Conservation (phyloP, 2,113 vertebrate species). For the Zosterops borbonicus region DNA sequence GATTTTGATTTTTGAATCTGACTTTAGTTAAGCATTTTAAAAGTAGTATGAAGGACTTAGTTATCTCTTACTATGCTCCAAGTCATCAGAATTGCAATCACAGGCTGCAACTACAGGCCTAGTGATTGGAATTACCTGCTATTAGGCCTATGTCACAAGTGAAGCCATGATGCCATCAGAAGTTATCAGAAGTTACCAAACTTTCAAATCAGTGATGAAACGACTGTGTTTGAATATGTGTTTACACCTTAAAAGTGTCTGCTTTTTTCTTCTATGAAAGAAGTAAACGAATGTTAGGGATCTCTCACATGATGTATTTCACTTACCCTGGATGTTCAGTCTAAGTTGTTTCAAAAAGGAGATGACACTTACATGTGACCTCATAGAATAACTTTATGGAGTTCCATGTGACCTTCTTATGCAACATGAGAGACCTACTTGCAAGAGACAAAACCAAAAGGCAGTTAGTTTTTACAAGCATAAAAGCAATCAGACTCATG, state of each 20-base stretch:
- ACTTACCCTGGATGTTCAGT: not conserved
- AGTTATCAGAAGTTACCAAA: not conserved
- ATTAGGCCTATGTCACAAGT: not conserved
- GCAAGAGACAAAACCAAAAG: not conserved
- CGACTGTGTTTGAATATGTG: not conserved
- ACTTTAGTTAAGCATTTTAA: not conserved
- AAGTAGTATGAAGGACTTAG: not conserved
- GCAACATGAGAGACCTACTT: not conserved
- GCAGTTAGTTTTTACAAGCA: not conserved
- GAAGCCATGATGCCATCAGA: not conserved
- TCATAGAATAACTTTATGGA: not conserved
- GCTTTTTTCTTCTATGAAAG: not conserved
- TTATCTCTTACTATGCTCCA: not conserved
- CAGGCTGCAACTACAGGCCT: not conserved
- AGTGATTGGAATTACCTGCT: not conserved
- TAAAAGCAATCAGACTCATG: not conserved
- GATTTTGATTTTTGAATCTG: not conserved
- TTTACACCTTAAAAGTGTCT: not conserved
- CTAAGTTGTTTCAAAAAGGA: not conserved
- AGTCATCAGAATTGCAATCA: not conserved
- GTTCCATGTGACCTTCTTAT: not conserved
- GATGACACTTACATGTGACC: not conserved
- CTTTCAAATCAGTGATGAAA: not conserved
- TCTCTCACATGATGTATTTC: not conserved
- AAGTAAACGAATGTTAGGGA: not conserved